A percentile compares a stretch with the other conserved stretches of the same genome.
phyloP scores from a whole-genome alignment of 2,888 invertebrate species.

The Macaria liturata region DNA sequence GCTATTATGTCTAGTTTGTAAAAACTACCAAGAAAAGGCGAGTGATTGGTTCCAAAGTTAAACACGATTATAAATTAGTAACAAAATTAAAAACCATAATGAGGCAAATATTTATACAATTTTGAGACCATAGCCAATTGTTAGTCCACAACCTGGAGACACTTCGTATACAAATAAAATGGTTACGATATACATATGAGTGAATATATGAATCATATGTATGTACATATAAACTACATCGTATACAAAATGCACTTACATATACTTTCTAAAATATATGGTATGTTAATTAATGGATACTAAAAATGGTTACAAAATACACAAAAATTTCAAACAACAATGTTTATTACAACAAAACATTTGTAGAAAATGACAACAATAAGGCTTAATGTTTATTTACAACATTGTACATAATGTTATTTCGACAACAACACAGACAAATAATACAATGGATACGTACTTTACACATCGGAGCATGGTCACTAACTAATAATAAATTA shows the following conservation, averaged over 20 bases:
- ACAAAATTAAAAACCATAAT: slow-evolving; percentile 1
- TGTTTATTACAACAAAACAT: slow-evolving; percentile 19
- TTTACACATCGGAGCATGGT: slow-evolving; percentile 1
- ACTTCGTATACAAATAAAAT: slow-evolving; percentile 27
- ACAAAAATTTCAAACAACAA: slow-evolving; percentile 15
- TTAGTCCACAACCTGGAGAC: slow-evolving; percentile 24
- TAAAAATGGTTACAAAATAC: slow-evolving; percentile 19
- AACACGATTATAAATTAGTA: no score
- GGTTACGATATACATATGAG: neutral
- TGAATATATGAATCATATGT: slow-evolving; percentile 5
- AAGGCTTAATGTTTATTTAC: slow-evolving; percentile 19
- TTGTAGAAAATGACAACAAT: slow-evolving; percentile 12
- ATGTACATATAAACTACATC: slow-evolving; percentile 16
- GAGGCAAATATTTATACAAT: slow-evolving; percentile 31
- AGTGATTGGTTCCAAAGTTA: no score
- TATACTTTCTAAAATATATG: slow-evolving; percentile 4
- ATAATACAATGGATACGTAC: slow-evolving; percentile 15
- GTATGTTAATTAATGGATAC: slow-evolving; percentile 6
- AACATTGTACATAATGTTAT: slow-evolving; percentile 19
- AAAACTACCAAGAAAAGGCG: no score
- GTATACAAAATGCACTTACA: slow-evolving; percentile 22
- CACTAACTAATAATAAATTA: no score
- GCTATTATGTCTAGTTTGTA: no score
- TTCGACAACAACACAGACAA: slow-evolving; percentile 7
- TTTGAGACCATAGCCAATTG: slow-evolving; percentile 26